phyloP scores from a whole-genome alignment of 1,140 invertebrate species.

The Subanguina moxae region DNA sequence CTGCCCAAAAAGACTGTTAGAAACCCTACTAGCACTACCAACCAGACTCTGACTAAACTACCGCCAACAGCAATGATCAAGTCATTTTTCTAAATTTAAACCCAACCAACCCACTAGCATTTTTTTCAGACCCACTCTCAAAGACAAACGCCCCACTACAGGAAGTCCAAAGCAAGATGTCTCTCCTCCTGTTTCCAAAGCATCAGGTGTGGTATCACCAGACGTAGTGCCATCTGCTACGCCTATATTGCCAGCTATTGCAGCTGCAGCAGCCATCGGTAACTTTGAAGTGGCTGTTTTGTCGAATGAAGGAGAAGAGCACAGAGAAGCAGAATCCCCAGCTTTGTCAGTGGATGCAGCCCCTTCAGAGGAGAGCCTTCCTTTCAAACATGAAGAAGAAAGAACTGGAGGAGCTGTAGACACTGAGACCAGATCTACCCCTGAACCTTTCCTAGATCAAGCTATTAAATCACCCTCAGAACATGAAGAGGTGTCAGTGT shows the following conservation, averaged over 20 bases:
- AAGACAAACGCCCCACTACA: too few species aligned
- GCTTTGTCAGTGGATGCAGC: neutral
- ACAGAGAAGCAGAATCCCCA: slow-evolving; percentile 8
- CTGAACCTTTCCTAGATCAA: slow-evolving; percentile 10
- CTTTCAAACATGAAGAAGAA: slow-evolving; percentile 3
- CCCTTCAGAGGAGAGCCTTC: neutral
- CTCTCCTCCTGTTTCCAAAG: too few species aligned
- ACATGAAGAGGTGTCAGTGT: slow-evolving; percentile 2
- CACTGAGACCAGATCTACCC: slow-evolving; percentile 17
- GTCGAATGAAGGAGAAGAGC: slow-evolving; percentile 2
- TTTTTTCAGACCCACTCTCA: too few species aligned
- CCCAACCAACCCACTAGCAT: too few species aligned
- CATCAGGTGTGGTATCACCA: too few species aligned
- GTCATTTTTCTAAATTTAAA: slow-evolving; percentile 14
- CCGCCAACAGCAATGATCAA: slow-evolving; percentile 31
- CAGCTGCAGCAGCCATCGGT: slow-evolving; percentile 15
- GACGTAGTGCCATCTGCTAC: too few species aligned
- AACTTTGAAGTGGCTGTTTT: slow-evolving; percentile 17
- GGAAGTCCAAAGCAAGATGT: too few species aligned
- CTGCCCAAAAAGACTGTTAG: slow-evolving; percentile 19
- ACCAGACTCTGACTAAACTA: slow-evolving; percentile 20
- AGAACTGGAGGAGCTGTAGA: neutral
- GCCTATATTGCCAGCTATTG: slow-evolving; percentile 20
- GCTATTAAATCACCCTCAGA: neutral
- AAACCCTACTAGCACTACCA: neutral